phyloP scores from a whole-genome alignment of 2,797 vertebrate species.

The Smutsia temminckii region DNA sequence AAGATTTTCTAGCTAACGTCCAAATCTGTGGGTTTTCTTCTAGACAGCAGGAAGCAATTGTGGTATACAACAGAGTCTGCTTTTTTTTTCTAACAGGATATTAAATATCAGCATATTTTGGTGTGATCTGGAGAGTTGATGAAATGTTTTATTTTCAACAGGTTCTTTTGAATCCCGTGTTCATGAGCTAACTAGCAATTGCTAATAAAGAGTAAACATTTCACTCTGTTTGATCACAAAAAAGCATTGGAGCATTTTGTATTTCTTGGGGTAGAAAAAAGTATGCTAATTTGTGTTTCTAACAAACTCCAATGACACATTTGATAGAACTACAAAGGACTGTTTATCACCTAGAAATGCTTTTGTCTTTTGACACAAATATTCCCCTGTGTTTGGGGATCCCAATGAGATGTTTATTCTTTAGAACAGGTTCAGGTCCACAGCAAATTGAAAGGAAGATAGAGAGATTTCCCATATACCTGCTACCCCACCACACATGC shows the following conservation, averaged over 20 bases:
- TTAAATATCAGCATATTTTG: background rate
- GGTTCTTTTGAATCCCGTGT: background rate
- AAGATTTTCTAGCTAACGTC: constrained; percentile 1
- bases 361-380: constrained; percentile 18
- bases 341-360: background rate
- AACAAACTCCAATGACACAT: background rate
- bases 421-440: background rate
- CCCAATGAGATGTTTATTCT: background rate
- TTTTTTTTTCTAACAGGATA: background rate
- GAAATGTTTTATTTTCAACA: constrained; percentile 22
- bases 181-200: background rate
- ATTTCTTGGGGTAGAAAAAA: background rate
- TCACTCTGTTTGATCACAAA: background rate
- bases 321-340: background rate
- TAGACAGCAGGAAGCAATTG: background rate
- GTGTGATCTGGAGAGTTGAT: background rate
- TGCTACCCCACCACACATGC: background rate
- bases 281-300: background rate
- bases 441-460: background rate
- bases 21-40: background rate
- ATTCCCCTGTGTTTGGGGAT: background rate
- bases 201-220: background rate
- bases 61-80: background rate
- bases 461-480: background rate
- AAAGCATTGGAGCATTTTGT: background rate